These are phyloP conservation scores for Phyto melanocephala DNA, from an alignment of 2,888 invertebrate species.

Conservation along the genomic window DNA sequence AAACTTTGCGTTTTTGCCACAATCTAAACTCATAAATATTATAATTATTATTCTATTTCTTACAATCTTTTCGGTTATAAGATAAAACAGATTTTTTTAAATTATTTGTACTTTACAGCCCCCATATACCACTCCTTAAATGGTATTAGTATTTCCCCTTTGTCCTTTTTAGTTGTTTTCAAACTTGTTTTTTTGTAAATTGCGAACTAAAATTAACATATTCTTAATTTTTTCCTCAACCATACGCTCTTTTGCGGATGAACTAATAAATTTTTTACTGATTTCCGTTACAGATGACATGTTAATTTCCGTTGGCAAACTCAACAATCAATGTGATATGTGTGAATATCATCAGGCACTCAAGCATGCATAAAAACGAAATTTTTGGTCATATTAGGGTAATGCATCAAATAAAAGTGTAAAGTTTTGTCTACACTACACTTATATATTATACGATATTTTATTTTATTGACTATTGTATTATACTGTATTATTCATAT, in stretches of 20 bases:
- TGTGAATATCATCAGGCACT: not conserved
- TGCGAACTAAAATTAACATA: not conserved
- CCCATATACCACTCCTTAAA: not conserved
- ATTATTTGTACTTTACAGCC: too few relatives aligned
- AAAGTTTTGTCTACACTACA: too few relatives aligned
- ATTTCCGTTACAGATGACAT: slow-evolving; percentile 54
- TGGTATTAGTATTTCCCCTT: not conserved
- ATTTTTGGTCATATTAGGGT: not conserved
- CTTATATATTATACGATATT: too few relatives aligned
- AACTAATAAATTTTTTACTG: slow-evolving; percentile 44
- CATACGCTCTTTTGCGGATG: not conserved
- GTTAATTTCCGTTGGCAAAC: slow-evolving; percentile 52
- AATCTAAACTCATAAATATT: too few relatives aligned
- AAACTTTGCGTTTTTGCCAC: too few relatives aligned
- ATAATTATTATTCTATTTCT: too few relatives aligned
- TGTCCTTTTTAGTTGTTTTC: not conserved
- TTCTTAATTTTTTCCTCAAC: not conserved
- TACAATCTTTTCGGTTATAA: too few relatives aligned
- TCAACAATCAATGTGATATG: slow-evolving; percentile 20
- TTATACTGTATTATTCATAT: too few relatives aligned
- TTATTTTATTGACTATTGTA: too few relatives aligned
- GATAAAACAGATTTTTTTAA: too few relatives aligned
- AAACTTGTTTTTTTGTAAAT: not conserved
- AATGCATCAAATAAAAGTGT: too few relatives aligned
- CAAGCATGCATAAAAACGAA: not conserved